A percentile compares a stretch with the other conserved stretches of the same genome.
Evolutionary conservation across 2,113 vertebrate genomes (phyloP).

Genomic region (Neolamprologus sp.): DNA sequence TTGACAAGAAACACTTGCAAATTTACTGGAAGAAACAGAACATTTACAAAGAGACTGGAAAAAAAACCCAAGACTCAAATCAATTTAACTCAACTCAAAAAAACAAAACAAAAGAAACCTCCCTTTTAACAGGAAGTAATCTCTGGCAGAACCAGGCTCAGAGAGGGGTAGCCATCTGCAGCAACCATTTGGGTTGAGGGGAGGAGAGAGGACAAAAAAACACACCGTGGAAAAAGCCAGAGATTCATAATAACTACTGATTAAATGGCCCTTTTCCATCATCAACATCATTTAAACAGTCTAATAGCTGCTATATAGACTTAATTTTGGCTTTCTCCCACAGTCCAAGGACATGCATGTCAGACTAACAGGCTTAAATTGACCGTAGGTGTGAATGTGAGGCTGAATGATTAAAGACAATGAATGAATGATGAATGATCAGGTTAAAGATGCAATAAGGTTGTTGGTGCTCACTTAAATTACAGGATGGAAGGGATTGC

Average conservation of each 20-base stretch:
- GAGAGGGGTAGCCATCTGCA: background rate
- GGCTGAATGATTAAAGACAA: background rate
- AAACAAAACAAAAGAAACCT: too few species aligned
- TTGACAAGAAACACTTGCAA: background rate
- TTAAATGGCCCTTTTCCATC: background rate
- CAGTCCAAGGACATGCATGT: background rate
- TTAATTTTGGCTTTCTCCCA: background rate
- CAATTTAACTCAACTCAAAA: background rate
- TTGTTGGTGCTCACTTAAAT: background rate
- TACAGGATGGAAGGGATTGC: background rate
- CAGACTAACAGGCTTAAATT: background rate
- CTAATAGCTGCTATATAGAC: background rate
- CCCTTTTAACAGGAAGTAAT: background rate
- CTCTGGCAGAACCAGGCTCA: background rate
- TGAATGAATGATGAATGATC: background rate
- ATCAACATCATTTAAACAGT: background rate
- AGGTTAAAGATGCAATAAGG: background rate
- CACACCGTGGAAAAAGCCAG: background rate
- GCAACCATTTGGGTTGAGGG: background rate
- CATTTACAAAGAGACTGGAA: background rate
- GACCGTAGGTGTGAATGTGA: background rate
- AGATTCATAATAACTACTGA: background rate
- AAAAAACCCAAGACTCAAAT: background rate
- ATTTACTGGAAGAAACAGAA: background rate
- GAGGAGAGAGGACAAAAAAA: background rate